These are phyloP conservation scores for Nesoenas mayeri DNA, from an alignment of 2,113 vertebrate genomes.

Conservation along the genomic window DNA sequence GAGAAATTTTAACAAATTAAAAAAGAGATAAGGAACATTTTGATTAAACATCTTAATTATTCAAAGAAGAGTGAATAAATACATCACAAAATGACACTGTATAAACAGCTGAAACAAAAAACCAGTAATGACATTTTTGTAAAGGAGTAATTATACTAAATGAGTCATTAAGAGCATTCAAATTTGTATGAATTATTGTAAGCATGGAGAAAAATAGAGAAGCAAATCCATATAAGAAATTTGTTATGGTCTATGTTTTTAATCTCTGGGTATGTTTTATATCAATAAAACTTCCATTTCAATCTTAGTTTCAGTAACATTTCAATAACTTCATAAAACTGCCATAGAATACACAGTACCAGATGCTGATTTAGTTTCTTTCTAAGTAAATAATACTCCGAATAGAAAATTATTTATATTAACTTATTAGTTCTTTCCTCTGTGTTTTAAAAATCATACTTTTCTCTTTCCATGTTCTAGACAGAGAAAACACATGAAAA, in stretches of 20 bases:
- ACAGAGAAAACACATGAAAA: not conserved
- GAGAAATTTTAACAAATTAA: constrained; percentile 9
- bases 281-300: not conserved
- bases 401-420: not conserved
- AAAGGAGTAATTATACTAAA: not conserved
- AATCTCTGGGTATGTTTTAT: not conserved
- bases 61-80: not conserved
- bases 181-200: not conserved
- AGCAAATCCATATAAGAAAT: not conserved
- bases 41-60: constrained; percentile 24
- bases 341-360: not conserved
- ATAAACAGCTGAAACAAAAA: not conserved
- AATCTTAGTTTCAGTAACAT: not conserved
- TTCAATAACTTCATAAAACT: not conserved
- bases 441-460: not conserved
- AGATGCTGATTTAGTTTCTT: not conserved
- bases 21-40: not conserved
- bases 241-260: not conserved
- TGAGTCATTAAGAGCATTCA: not conserved
- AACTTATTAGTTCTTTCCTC: not conserved
- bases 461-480: not conserved
- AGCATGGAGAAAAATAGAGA: not conserved
- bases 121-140: not conserved
- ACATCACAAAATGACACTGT: not conserved
- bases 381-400: not conserved